phyloP scores from a whole-genome alignment of 2,797 vertebrate genomes.

The Etheostoma nigrum region DNA sequence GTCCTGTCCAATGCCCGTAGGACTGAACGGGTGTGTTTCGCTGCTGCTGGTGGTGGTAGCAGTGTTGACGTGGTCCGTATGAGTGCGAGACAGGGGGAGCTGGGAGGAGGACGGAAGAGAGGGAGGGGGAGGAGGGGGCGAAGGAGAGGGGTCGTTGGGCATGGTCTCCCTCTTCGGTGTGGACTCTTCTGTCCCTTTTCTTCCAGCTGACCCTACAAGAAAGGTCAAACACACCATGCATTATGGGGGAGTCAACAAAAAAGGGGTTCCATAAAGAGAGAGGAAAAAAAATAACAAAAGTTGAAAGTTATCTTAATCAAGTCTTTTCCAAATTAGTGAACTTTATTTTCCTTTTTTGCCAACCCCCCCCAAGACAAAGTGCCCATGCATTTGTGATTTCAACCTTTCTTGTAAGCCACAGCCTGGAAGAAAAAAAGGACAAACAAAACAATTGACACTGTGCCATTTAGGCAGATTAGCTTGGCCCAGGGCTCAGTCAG shows the following conservation, averaged over 20 bases:
- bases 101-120: slow-evolving; percentile 88
- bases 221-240: slow-evolving; percentile 99
- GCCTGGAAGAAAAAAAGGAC: slow-evolving; percentile 90
- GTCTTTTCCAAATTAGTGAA: slow-evolving; percentile 77
- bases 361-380: slow-evolving; percentile 92
- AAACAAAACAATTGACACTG: slow-evolving; percentile 77
- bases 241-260: slow-evolving; percentile 99
- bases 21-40: slow-evolving; percentile 96
- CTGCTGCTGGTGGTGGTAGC: slow-evolving; percentile 93
- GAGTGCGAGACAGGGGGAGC: slow-evolving; percentile 86
- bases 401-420: slow-evolving; percentile 98
- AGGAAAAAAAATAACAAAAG: slow-evolving; percentile 73
- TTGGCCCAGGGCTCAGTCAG: slow-evolving; percentile 60
- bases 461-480: slow-evolving; percentile 73
- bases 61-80: slow-evolving; percentile 90
- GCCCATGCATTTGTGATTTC: slow-evolving; percentile 99
- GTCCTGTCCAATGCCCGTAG: slow-evolving; percentile 97
- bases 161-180: slow-evolving; percentile 88
- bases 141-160: slow-evolving; percentile 83
- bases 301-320: slow-evolving; percentile 75
- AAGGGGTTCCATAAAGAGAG: slow-evolving; percentile 88
- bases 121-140: slow-evolving; percentile 81
- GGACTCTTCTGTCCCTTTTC: slow-evolving; percentile 98
- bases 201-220: slow-evolving; percentile 99
- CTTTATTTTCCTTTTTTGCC: slow-evolving; percentile 82